Base-by-base conservation (phyloP, 2,797 vertebrate genomes). In the Macropus fuliginosus region DNA sequence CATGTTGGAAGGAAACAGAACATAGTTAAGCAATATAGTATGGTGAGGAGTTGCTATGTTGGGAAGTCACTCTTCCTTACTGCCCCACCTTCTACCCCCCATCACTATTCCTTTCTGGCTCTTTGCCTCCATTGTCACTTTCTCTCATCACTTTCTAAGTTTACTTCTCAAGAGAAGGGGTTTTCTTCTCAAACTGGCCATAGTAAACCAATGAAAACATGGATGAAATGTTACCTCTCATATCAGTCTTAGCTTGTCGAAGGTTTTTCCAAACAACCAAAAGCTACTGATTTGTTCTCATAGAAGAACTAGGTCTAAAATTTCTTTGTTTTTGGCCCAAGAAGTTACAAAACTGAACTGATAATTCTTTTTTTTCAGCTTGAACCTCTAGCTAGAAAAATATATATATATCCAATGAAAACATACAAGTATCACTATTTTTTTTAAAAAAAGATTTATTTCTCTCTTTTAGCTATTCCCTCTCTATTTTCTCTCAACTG, bases 81-180 rank as follows among this genome's bases (percentile, higher is more conserved):
- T 55, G 8, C 18, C 46, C 29, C 16, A 21, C 0, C 54, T 13
- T 24, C 46, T 16, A 13, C 1, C 0, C 12, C 8, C 54, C 59
- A 31, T 6, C 10, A 34, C 29, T 1, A 97, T n/a, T 14, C 95
- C 66, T 0, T 54, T 0, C 0, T 0, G 0, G 0, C 0, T 0
- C 0, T 0, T 0, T 31, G 55, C 4, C 2, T 52, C 12, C 18
- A 34, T 29, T 5, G 18, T 12, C 46, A 16, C 31, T 74, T 89
- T 10, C 9, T 91, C 55, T 5, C 14, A 11, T 4, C 16, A 90
- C 34, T 50, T 54, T 28, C 81, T 46, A 1, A 14, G 0, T 10
- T 31, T 0, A 2, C 1, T 0, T 0, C 14, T 5, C 12, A 0
- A 3, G 52, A 2, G 6, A 90, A 90, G 29, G 31, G 11, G 28